Conservation (phyloP, 1,140 invertebrate genomes). For the Diuraphis noxia region DNA sequence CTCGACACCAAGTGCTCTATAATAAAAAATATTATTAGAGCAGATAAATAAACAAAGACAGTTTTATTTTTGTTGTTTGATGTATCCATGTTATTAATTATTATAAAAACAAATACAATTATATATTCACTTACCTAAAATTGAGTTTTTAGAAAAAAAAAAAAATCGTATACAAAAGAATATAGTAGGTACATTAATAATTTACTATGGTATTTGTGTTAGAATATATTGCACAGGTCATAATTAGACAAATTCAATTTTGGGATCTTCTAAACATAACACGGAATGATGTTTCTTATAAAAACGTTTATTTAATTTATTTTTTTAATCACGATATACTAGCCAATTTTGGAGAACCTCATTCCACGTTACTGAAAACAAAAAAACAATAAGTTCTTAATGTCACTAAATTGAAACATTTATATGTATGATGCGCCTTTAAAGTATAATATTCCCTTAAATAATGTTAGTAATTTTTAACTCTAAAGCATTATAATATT, state of each 20-base stretch:
- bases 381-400: slow-evolving; percentile 48
- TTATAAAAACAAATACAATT: neutral
- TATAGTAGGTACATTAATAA: neutral
- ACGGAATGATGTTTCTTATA: slow-evolving; percentile 34
- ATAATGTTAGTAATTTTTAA: neutral
- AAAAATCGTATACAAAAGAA: slow-evolving; percentile 36
- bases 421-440: neutral
- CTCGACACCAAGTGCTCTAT: neutral
- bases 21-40: neutral
- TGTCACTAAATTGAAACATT: slow-evolving; percentile 5
- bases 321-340: slow-evolving; percentile 34
- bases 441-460: neutral
- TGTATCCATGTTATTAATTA: slow-evolving; percentile 32
- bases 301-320: neutral
- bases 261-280: slow-evolving; percentile 49
- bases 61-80: neutral
- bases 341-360: slow-evolving; percentile 49
- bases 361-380: slow-evolving; percentile 53
- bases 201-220: slow-evolving; percentile 28
- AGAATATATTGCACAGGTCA: slow-evolving; percentile 29
- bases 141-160: slow-evolving; percentile 18
- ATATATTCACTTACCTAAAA: slow-evolving; percentile 25
- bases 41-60: neutral
- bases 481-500: neutral
- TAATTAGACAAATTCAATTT: neutral